phyloP scores from a whole-genome alignment of 1,140 invertebrate species.

The Drosophila subobscura region DNA sequence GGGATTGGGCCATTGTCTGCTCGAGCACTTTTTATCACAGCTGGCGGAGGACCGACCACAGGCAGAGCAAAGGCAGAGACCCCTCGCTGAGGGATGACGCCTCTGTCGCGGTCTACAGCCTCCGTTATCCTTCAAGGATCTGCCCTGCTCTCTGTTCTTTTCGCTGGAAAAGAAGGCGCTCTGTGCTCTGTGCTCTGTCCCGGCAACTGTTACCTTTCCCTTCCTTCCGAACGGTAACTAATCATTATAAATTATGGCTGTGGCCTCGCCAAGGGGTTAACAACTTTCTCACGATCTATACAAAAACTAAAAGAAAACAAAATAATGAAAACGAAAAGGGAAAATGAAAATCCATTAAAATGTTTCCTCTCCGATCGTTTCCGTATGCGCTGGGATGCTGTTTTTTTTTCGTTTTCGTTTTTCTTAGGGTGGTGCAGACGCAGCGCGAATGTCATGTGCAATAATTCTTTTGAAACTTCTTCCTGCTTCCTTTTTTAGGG shows the following conservation, averaged over 20 bases:
- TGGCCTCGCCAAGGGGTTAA: slow-evolving; percentile 71
- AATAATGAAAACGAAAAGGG: slow-evolving; percentile 16
- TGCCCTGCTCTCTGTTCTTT: slow-evolving; percentile 19
- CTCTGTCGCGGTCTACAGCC: slow-evolving; percentile 57
- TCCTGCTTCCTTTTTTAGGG: slow-evolving; percentile 11
- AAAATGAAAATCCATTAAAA: slow-evolving; percentile 65
- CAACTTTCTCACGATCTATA: slow-evolving; percentile 75
- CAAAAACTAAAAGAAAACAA: slow-evolving; percentile 7
- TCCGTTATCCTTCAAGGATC: slow-evolving; percentile 33
- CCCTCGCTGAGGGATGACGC: slow-evolving; percentile 70
- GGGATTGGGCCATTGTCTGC: slow-evolving; percentile 32
- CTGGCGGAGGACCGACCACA: slow-evolving; percentile 42
- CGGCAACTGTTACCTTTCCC: slow-evolving; percentile 70
- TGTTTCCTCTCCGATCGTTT: neutral
- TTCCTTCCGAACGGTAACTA: slow-evolving; percentile 45
- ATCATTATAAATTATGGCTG: slow-evolving; percentile 79
- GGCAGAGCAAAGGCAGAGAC: neutral
- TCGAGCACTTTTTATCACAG: slow-evolving; percentile 44
- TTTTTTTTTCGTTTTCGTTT: no score
- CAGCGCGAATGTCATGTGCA: slow-evolving; percentile 53
- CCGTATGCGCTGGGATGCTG: no score
- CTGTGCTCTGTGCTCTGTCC: neutral
- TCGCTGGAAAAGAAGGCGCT: slow-evolving; percentile 33
- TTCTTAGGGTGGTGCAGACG: slow-evolving; percentile 7
- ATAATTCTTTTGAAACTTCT: slow-evolving; percentile 41